These are phyloP conservation scores for Peromyscus polionotus DNA, from an alignment of 2,113 vertebrate species.

Conservation along the genomic window DNA sequence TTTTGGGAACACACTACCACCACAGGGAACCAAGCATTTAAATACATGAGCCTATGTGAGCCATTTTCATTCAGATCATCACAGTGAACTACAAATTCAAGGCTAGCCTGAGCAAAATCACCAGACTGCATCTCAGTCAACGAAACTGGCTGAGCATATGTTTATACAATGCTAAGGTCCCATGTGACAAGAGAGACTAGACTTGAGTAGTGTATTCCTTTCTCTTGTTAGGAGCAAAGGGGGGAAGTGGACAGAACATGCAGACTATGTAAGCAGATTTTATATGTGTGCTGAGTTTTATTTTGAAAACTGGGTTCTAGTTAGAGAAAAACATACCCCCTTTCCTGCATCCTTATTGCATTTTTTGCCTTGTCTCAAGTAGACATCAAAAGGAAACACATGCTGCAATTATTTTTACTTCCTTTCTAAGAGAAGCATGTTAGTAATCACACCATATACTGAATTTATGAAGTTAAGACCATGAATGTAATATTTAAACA, in stretches of 20 bases:
- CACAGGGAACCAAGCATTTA: background rate
- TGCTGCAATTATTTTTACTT: background rate
- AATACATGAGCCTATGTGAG: background rate
- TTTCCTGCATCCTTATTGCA: background rate
- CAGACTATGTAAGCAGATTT: accelerated
- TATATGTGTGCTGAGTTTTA: background rate
- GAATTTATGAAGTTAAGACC: background rate
- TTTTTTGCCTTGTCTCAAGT: slow-evolving; percentile 16
- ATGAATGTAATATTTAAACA: background rate
- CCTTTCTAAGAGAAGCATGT: background rate
- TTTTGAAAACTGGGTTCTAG: background rate
- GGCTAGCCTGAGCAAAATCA: background rate
- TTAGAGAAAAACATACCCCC: background rate
- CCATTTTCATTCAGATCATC: background rate
- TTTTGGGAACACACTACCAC: too few species aligned
- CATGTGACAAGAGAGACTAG: accelerated
- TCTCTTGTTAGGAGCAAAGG: background rate
- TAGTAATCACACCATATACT: background rate
- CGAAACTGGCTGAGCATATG: background rate
- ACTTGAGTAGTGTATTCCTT: background rate
- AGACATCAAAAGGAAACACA: background rate
- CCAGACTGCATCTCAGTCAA: background rate
- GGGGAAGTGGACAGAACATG: background rate
- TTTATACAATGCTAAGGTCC: background rate
- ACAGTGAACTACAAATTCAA: background rate